Evolutionary conservation across 2,888 invertebrate genomes (phyloP).

Genomic region (Drosophila kokeensis): DNA sequence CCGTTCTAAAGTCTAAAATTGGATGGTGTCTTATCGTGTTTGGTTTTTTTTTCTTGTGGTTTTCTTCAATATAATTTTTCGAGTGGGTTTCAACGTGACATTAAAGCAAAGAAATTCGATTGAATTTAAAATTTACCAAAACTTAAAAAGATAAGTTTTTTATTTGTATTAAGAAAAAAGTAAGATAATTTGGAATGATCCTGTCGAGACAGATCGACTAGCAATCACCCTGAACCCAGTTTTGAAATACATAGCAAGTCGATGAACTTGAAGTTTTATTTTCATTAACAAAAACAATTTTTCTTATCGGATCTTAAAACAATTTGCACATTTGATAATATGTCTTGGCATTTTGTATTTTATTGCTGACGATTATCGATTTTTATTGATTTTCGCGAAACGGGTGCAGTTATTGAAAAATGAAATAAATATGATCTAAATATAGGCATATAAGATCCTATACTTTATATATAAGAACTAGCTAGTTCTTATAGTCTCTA

Average conservation of each 20-base stretch:
- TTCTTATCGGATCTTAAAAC: not conserved
- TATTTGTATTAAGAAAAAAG: not conserved
- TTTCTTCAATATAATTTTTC: conserved; percentile 3
- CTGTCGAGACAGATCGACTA: not conserved
- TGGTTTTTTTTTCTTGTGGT: conserved; percentile 21
- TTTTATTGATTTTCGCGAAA: not conserved
- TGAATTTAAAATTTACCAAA: not conserved
- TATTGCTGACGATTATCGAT: not conserved
- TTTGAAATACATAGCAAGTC: too few relatives aligned
- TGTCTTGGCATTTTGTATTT: not conserved
- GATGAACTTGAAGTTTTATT: not conserved
- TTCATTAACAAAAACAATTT: not conserved
- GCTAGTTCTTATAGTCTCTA: not conserved
- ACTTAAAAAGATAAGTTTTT: not conserved
- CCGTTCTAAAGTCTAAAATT: conserved; percentile 55
- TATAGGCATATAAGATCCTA: not conserved
- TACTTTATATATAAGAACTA: not conserved
- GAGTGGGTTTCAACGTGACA: conserved; percentile 12
- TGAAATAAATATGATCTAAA: not conserved
- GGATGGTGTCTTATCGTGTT: conserved; percentile 48
- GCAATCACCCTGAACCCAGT: not conserved
- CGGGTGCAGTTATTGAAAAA: too few relatives aligned
- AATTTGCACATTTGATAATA: not conserved
- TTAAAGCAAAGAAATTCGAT: not conserved
- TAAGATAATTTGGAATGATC: not conserved